Evolutionary conservation across 2,113 vertebrate species (phyloP).

Genomic region (western clawed frog (Xenopus tropicalis)): UCB_Xtro_10.0 CM004449.2:5148501-5149000

Average conservation of each 20-base stretch:
- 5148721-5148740: not conserved
- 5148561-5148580: not conserved
- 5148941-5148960: too few species aligned
- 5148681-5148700: not conserved
- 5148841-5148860: not conserved
- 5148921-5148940: too few species aligned
- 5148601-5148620: not conserved
- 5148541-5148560: not conserved
- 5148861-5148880: not conserved
- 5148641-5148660: not conserved
- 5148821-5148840: not conserved
- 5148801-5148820: not conserved
- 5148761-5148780: not conserved
- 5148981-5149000: too few species aligned
- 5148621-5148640: slow-evolving; percentile 5
- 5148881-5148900: not conserved
- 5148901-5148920: too few species aligned
- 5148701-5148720: not conserved
- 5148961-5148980: too few species aligned
- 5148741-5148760: not conserved
- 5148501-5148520: not conserved
- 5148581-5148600: not conserved
- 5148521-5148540: not conserved
- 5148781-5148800: not conserved
- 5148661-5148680: not conserved